Evolutionary conservation across 2,797 vertebrate species (phyloP).

Genomic region (Dromococcyx pavoninus): DNA sequence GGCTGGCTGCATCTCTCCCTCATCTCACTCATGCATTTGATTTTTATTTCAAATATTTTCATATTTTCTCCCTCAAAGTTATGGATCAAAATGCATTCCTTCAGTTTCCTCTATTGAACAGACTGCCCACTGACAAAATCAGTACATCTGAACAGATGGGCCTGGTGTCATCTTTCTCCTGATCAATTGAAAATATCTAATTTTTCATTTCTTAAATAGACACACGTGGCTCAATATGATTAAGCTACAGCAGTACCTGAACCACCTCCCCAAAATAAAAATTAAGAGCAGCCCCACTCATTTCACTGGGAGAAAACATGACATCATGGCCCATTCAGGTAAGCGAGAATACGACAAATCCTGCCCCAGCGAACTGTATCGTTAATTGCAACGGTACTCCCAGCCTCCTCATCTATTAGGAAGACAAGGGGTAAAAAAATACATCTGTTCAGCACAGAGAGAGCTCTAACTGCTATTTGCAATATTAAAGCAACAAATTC

Average conservation of each 20-base stretch:
- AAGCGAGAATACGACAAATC: constrained; percentile 33
- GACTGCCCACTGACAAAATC: neutral
- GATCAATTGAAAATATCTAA: neutral
- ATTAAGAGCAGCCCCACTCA: neutral
- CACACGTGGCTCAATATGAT: neutral
- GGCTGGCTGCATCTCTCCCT: neutral
- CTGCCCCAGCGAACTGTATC: constrained; percentile 7
- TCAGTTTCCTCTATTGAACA: neutral
- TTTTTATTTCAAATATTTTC: neutral
- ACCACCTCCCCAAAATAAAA: constrained; percentile 5
- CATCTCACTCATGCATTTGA: neutral
- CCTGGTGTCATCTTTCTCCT: constrained; percentile 16
- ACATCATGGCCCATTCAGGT: constrained; percentile 37
- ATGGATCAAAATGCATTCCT: neutral
- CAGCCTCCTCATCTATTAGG: neutral
- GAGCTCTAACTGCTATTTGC: neutral
- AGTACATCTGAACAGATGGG: neutral
- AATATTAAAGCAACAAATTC: neutral
- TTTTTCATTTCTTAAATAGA: neutral
- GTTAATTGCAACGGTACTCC: neutral
- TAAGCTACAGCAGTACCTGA: constrained; percentile 9
- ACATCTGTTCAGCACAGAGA: neutral
- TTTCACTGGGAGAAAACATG: constrained; percentile 31
- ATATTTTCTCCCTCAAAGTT: neutral
- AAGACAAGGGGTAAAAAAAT: neutral